phyloP scores from a whole-genome alignment of 2,113 vertebrate species.

The Phainopepla nitens region DNA sequence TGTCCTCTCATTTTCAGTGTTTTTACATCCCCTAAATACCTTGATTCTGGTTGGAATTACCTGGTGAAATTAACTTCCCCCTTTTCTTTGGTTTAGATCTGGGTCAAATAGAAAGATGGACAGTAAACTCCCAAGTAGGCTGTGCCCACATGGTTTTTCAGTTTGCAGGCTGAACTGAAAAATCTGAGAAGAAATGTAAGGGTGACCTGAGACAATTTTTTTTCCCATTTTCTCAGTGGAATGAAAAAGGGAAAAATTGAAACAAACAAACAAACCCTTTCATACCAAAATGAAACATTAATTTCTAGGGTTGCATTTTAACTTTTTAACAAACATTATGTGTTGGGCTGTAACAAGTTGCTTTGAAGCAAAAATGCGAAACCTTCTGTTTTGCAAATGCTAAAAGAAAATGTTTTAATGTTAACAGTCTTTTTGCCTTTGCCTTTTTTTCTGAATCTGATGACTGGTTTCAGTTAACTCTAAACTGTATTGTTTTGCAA shows the following conservation, averaged over 20 bases:
- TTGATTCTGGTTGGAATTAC: not conserved
- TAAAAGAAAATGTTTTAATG: not conserved
- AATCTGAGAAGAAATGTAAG: not conserved
- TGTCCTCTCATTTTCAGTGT: not conserved
- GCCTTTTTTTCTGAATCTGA: not conserved
- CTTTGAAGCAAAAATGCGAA: constrained; percentile 31
- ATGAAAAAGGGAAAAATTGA: not conserved
- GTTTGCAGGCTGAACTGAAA: constrained; percentile 62
- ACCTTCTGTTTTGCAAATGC: not conserved
- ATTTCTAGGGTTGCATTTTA: constrained; percentile 9
- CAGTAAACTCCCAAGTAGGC: not conserved
- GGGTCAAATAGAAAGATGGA: not conserved
- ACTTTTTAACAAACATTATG: not conserved
- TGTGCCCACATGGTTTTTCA: constrained; percentile 38
- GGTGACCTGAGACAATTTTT: not conserved
- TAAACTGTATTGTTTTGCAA: not conserved
- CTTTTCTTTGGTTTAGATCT: not conserved
- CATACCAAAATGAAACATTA: not conserved
- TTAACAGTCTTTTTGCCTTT: not conserved
- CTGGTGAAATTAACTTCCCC: not conserved
- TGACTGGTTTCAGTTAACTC: not conserved
- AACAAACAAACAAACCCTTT: not conserved
- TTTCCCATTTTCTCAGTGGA: not conserved
- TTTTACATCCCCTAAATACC: not conserved
- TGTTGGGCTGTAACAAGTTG: not conserved